Base-by-base conservation (phyloP, 37 sponge, comb jelly and placozoan species). In the Hexactinellida sp. region DNA sequence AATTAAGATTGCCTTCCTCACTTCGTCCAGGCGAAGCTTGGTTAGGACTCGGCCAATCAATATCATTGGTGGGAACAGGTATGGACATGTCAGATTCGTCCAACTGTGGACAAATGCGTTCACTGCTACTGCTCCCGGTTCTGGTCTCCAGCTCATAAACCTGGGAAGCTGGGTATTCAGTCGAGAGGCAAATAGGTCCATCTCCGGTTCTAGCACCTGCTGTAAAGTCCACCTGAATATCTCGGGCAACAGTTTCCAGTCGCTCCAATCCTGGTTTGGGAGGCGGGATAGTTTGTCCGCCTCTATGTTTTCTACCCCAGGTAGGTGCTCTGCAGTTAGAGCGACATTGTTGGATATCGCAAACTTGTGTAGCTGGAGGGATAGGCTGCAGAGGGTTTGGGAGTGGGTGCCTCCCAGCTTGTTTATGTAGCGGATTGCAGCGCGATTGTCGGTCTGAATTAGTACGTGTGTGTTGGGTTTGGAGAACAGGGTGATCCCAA, bases 401-500 rank as follows among this genome's bases (percentile, higher is more conserved):
- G 54, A 84, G 0, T 41, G 82, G 23, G 90, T 89, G 13, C 90
- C 90, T 16, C 90, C 90, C 76, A 84, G 54, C 51, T 86, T 63
- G 85, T 89, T 89, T 36, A 89, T 55, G 34, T 89, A 89, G 9
- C 54, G 36, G 9, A 89, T 54, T n/a, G 88, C 84, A 35, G 88
- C 52, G 1, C 55, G 83, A 55, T 83, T 88, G 85, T 88, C 88
- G 32, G 84, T 54, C 32, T 51, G 55, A 38, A 89, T 51, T 0
- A 89, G 28, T 21, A 86, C 25, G 39, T 38, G 54, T 47, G 32
- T 51, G 35, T 54, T 19, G 37, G 23, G 36, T 54, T 37, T 87
- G 55, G 83, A 83, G 55, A 83, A 91, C 38, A 37, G 37, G 37
- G 86, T 55, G 36, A 91, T 71, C 55, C 89, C 92, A 19, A 91